Base-by-base conservation (phyloP, 2,888 invertebrate species). In the Pterostichus madidus region DNA sequence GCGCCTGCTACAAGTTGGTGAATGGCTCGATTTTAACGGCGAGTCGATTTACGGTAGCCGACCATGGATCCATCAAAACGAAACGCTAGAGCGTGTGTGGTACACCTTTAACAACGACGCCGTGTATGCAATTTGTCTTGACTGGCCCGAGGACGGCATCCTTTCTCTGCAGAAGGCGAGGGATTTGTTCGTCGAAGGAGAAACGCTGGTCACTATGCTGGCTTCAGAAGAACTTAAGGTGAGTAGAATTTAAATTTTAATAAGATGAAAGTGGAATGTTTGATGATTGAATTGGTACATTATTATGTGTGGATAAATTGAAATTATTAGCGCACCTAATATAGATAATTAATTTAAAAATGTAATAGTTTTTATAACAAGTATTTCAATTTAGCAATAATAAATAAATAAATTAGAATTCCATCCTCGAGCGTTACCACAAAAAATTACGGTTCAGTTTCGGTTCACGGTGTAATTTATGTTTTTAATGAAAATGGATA, bases 11-110 rank as follows among this genome's bases (percentile, higher is more conserved):
- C 92, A 94, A 85, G 92, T 98, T 85, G 98, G 98, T 0, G 86
- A 90, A 13, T 98, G 98, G 98, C 90, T 98, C 11, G 87, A 89
- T 1, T 90, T 24, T 46, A 98, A 98, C 87, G 98, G 97, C 0
- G 96, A 97, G 87, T 97, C 96, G 0, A 96, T 98, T 85, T 98
- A 97, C 87, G 91, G 90, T 3, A 93, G 94, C 0, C 92, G 91
- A 5, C 97, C 98, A 0, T 98, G 97, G 97, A 88, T 87, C 0
- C 90, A 91, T 83, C 97, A 97, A 90, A 97, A 97, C 87, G 98
- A 97, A 87, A 94, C 95, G 0, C 77, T 92, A 11, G 92, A 93
- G 0, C 89, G 92, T 82, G 94, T 96, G 8, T 97, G 97, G 97
- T 97, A 94, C 87, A 94, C 94, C 0, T 86, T 86, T n/a, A 88